These are phyloP conservation scores for Tanaodytes sp. DNA, from an alignment of 2,888 invertebrate species.

Conservation along the genomic window DNA sequence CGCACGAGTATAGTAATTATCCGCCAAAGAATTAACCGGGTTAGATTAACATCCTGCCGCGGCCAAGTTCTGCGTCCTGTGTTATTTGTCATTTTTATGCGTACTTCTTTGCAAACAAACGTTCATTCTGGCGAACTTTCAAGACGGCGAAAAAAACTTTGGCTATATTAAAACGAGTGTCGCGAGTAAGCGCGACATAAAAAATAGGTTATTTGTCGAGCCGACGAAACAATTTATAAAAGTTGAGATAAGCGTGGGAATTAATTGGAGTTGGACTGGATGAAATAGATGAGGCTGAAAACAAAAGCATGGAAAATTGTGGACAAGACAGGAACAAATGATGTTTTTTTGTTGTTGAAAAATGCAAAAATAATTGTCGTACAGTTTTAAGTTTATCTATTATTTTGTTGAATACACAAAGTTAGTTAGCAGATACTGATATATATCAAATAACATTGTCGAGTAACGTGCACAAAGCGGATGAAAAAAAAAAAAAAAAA, in stretches of 20 bases:
- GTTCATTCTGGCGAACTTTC: conserved; percentile 6
- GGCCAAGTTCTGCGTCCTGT: conserved; percentile 15
- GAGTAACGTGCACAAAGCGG: too few relatives aligned
- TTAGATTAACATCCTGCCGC: conserved; percentile 44
- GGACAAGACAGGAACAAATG: background rate
- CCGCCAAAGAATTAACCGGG: conserved; percentile 44
- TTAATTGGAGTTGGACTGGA: conserved; percentile 3
- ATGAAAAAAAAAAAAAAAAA: too few relatives aligned
- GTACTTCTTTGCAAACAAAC: conserved; percentile 8
- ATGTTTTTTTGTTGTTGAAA: too few relatives aligned
- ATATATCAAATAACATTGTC: too few relatives aligned
- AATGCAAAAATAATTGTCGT: too few relatives aligned
- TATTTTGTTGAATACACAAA: too few relatives aligned
- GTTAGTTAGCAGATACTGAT: too few relatives aligned
- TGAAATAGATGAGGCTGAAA: background rate
- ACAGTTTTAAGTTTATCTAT: too few relatives aligned
- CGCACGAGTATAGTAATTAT: conserved; percentile 39
- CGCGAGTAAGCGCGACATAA: conserved; percentile 11
- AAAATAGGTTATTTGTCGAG: conserved; percentile 6
- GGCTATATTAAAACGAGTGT: conserved; percentile 25
- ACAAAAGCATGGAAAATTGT: background rate
- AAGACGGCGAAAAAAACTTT: conserved; percentile 17
- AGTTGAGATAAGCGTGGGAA: conserved; percentile 20
- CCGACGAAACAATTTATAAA: background rate
- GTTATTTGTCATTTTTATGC: conserved; percentile 30